phyloP scores from a whole-genome alignment of 2,113 vertebrate species.

The Chinchilla lanigera region DNA sequence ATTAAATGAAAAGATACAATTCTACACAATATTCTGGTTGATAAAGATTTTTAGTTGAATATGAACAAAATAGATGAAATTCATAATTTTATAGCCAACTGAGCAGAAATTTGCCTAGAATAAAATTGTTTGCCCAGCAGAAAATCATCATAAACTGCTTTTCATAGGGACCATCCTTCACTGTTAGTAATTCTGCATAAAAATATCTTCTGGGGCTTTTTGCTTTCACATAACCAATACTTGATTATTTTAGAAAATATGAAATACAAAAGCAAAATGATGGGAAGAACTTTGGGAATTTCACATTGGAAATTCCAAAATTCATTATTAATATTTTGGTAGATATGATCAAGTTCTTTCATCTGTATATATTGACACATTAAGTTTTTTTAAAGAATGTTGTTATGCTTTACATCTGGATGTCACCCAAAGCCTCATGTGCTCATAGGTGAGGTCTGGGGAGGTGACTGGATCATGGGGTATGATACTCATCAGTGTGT shows the following conservation, averaged over 20 bases:
- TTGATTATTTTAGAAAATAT: background rate
- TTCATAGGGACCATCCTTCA: background rate
- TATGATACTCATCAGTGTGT: background rate
- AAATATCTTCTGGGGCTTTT: background rate
- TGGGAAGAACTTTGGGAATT: background rate
- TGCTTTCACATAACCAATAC: background rate
- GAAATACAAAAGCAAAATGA: background rate
- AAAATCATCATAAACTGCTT: background rate
- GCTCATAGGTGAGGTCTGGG: background rate
- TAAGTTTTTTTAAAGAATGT: background rate
- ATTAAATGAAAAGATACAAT: background rate
- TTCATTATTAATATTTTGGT: background rate
- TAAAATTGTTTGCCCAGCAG: background rate
- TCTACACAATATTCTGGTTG: background rate
- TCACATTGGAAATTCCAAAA: background rate
- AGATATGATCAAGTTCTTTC: background rate
- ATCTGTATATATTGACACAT: background rate
- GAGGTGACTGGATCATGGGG: background rate
- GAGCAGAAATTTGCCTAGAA: background rate
- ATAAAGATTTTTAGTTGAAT: conserved; percentile 31
- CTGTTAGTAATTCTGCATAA: background rate
- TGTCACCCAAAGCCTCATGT: background rate
- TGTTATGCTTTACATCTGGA: background rate
- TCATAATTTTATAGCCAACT: background rate
- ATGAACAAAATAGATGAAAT: background rate